Evolutionary conservation across 2,797 vertebrate genomes (phyloP).

Genomic region (Momotus momota): DNA sequence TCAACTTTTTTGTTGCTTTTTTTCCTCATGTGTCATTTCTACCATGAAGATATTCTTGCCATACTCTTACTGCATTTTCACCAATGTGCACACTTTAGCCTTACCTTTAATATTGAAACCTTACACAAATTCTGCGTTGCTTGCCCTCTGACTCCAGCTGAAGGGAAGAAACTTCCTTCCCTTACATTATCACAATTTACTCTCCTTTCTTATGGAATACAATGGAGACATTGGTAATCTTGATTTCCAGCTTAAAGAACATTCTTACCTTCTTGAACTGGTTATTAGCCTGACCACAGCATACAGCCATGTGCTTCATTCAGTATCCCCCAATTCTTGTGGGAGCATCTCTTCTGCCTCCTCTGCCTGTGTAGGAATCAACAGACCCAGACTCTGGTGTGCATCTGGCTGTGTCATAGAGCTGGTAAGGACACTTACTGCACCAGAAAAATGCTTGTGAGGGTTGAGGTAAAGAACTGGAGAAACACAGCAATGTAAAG

Average conservation of each 20-base stretch:
- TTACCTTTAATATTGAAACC: neutral
- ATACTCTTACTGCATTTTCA: neutral
- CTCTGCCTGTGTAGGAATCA: neutral
- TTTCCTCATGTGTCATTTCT: neutral
- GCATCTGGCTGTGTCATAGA: neutral
- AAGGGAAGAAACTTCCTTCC: neutral
- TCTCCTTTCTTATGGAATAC: neutral
- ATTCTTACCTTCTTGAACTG: neutral
- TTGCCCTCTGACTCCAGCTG: neutral
- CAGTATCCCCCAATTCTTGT: accelerated
- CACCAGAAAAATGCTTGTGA: neutral
- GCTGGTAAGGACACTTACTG: neutral
- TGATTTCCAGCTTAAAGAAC: neutral
- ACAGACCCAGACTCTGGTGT: neutral
- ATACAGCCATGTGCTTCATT: neutral
- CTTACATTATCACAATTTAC: neutral
- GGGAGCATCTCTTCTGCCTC: neutral
- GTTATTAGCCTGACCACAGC: neutral
- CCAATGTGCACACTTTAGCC: neutral
- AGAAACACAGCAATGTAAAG: accelerated
- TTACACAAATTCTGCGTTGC: neutral
- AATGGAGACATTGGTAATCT: neutral
- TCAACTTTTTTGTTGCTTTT: neutral
- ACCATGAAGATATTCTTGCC: neutral
- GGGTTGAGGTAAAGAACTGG: neutral